A percentile compares a stretch with the other conserved stretches of the same genome.
phyloP scores from a whole-genome alignment of 2,113 vertebrate genomes.

The Macrotis lagotis region DNA sequence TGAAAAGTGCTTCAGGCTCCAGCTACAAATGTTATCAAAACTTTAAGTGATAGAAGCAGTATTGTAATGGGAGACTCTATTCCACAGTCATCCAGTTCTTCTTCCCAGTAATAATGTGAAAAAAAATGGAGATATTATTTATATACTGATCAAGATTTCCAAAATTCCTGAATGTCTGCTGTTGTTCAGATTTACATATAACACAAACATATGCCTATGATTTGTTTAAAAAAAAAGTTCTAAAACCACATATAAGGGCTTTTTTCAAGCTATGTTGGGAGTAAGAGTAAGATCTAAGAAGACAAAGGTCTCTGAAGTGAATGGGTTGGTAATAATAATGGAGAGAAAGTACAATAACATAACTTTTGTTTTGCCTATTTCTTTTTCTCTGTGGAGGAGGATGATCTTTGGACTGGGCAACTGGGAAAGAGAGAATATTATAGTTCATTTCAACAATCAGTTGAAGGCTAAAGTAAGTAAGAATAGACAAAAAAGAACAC shows the following conservation, averaged over 20 bases:
- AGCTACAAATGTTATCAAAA: conserved; percentile 86
- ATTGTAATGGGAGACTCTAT: conserved; percentile 86
- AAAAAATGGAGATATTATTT: neutral
- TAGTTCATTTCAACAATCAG: neutral
- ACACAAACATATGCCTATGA: conserved; percentile 58
- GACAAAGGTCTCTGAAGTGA: neutral
- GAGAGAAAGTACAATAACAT: neutral
- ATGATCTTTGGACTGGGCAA: neutral
- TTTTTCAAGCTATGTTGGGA: neutral
- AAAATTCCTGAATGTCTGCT: neutral
- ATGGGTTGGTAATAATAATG: neutral
- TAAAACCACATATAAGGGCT: neutral
- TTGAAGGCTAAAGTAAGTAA: neutral
- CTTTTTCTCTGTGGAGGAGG: neutral
- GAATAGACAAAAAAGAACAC: neutral
- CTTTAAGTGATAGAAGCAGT: conserved; percentile 90
- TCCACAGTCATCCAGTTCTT: conserved; percentile 78
- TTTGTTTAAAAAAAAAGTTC: conserved; percentile 58
- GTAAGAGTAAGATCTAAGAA: neutral
- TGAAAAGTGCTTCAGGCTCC: conserved; percentile 95
- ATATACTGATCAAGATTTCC: conserved; percentile 4
- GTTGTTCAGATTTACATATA: conserved; percentile 46
- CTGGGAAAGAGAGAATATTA: neutral
- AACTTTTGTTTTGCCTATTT: neutral
- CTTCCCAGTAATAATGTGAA: conserved; percentile 73